These are phyloP conservation scores for Trissolcus basalis DNA, from an alignment of 1,140 invertebrate species.

Conservation along the genomic window DNA sequence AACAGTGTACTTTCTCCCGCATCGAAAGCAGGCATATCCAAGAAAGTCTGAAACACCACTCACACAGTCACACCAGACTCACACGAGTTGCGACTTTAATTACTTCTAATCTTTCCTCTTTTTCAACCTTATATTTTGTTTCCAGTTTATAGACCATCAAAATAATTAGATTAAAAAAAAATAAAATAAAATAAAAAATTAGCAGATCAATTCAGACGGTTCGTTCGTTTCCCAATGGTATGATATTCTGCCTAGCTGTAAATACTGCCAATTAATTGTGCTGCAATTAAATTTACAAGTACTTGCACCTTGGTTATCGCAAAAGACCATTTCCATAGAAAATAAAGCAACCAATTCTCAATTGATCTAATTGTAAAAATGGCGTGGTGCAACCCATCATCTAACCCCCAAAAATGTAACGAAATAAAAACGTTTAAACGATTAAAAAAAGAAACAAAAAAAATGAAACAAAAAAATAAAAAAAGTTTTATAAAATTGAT, in stretches of 20 bases:
- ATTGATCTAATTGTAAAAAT: constrained; percentile 41
- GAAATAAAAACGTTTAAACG: constrained; percentile 13
- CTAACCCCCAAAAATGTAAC: constrained; percentile 17
- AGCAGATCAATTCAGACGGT: neutral
- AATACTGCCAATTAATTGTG: constrained; percentile 1
- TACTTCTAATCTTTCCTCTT: neutral
- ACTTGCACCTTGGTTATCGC: neutral
- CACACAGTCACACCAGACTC: constrained; percentile 55
- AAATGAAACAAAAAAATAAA: neutral
- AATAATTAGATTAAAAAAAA: too few species aligned
- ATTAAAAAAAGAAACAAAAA: constrained; percentile 13
- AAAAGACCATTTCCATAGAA: constrained; percentile 8
- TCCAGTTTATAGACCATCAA: too few species aligned
- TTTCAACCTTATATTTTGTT: too few species aligned
- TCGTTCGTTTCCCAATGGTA: neutral
- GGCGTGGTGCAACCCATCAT: constrained; percentile 49
- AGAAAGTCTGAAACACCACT: constrained; percentile 66
- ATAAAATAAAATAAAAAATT: neutral
- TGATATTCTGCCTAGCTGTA: neutral
- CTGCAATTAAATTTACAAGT: constrained; percentile 11
- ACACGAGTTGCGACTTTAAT: constrained; percentile 12
- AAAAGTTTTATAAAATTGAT: neutral
- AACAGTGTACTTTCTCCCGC: constrained; percentile 72
- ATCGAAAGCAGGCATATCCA: constrained; percentile 68
- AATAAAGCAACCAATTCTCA: constrained; percentile 21